Conservation (phyloP, 2,113 vertebrate genomes). For the Trachemys scripta region DNA sequence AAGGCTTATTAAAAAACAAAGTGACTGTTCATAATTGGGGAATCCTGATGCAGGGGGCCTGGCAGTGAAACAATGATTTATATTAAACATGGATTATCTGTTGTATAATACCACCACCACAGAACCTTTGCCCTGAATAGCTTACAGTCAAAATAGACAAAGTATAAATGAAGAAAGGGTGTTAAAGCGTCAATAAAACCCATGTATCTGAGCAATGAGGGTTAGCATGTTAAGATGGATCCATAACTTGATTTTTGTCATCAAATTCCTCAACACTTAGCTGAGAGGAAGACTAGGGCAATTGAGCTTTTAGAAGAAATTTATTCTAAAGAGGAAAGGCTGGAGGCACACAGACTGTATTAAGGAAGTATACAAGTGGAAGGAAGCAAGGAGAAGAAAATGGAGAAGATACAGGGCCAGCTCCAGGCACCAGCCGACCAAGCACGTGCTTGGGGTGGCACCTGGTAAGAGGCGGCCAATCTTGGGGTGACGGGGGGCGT, state of each 20-base stretch:
- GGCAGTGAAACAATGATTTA: background rate
- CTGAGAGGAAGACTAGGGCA: background rate
- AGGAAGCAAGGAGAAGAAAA: background rate
- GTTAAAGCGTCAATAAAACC: background rate
- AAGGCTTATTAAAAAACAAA: background rate
- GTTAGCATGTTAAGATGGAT: background rate
- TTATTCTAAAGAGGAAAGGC: background rate
- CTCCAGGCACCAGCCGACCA: no score
- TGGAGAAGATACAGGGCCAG: background rate
- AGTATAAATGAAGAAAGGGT: background rate
- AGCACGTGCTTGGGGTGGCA: no score
- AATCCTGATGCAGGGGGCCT: background rate
- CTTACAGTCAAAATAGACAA: background rate
- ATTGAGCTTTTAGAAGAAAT: background rate
- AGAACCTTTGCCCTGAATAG: background rate
- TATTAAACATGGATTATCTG: background rate
- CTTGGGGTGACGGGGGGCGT: no score
- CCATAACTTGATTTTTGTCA: background rate
- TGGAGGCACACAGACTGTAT: background rate
- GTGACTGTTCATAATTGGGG: background rate
- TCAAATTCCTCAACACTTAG: background rate
- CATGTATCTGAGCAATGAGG: background rate
- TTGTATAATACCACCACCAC: background rate
- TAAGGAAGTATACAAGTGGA: background rate
- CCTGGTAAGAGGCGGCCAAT: no score